Conservation (phyloP, 2,797 vertebrate species). For the Girardinus metallicus region DNA sequence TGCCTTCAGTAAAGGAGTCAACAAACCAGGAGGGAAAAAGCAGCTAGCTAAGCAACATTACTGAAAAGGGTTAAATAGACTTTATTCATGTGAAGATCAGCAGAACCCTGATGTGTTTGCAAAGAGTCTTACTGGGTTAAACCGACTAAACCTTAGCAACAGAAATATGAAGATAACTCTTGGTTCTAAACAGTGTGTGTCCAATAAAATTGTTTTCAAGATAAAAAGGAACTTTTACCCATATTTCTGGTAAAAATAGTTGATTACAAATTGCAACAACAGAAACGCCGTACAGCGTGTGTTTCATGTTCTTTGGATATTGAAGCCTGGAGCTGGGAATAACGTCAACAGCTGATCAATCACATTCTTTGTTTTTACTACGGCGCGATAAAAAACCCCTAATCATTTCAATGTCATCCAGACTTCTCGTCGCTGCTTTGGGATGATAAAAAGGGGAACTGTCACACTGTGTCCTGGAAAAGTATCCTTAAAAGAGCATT, state of each 20-base stretch:
- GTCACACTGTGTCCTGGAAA: not conserved
- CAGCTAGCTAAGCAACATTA: constrained; percentile 53
- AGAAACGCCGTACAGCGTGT: not conserved
- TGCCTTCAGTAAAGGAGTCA: constrained; percentile 66
- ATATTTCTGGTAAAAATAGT: not conserved
- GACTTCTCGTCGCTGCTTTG: not conserved
- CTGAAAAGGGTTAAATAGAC: constrained; percentile 61
- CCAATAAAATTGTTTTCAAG: constrained; percentile 10
- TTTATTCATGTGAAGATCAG: constrained; percentile 71
- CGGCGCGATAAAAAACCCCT: not conserved
- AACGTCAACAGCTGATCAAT: not conserved
- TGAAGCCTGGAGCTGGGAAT: no score
- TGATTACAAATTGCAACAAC: not conserved
- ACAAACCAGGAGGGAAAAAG: constrained; percentile 67
- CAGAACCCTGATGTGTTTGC: constrained; percentile 61
- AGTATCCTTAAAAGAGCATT: not conserved
- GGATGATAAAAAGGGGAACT: not conserved
- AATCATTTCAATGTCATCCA: not conserved
- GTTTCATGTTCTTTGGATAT: no score
- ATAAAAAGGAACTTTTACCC: not conserved
- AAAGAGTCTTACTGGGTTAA: constrained; percentile 63
- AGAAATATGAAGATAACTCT: constrained; percentile 38
- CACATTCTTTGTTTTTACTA: not conserved
- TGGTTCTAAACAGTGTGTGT: constrained; percentile 1
- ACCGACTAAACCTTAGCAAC: constrained; percentile 44